Evolutionary conservation across 2,888 invertebrate species (phyloP).

Genomic region (Cataglyphis cursor): DNA sequence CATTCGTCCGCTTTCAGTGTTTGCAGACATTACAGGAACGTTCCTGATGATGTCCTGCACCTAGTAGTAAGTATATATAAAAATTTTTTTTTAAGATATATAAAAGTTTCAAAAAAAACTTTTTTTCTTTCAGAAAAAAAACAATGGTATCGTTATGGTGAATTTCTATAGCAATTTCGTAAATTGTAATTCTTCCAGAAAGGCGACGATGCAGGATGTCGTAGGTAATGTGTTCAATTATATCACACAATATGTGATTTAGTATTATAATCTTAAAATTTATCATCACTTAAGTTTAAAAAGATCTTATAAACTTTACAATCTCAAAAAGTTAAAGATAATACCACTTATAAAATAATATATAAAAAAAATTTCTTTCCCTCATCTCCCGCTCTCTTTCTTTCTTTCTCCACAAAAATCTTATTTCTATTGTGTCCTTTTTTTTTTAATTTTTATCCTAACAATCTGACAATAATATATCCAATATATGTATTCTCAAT

Average conservation of each 20-base stretch:
- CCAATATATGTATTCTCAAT: not conserved
- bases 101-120: not conserved
- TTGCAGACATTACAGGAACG: conserved; percentile 88
- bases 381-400: not conserved
- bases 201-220: conserved; percentile 90
- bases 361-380: not conserved
- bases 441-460: not conserved
- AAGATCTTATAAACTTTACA: not conserved
- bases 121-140: conserved; percentile 88
- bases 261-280: not conserved
- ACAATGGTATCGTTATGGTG: conserved; percentile 92
- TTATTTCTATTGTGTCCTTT: not conserved
- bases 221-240: conserved; percentile 88
- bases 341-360: not conserved
- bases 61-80: conserved; percentile 86
- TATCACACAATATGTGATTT: not conserved
- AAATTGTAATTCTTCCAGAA: conserved; percentile 83
- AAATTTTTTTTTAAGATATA: not conserved
- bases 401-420: not conserved
- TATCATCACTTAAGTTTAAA: not conserved
- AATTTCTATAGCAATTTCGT: conserved; percentile 91
- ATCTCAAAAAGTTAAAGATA: not conserved
- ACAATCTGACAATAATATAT: not conserved
- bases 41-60: conserved; percentile 88
- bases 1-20: conserved; percentile 89